A percentile compares a stretch with the other conserved stretches of the same genome.
phyloP scores from a whole-genome alignment of 2,797 vertebrate species.

The Tenualosa ilisha region DNA sequence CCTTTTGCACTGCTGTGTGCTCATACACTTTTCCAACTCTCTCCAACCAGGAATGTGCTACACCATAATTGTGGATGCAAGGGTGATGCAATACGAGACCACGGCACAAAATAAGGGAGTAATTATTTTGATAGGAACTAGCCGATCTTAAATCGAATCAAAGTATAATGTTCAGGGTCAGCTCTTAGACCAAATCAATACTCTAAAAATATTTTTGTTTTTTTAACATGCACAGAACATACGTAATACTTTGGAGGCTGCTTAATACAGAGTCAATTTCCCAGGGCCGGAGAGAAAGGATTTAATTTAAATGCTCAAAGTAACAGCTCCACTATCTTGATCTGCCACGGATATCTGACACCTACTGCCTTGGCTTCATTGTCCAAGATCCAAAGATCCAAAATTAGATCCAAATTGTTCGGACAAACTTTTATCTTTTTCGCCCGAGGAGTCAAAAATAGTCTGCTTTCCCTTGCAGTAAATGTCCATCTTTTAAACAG shows the following conservation, averaged over 20 bases:
- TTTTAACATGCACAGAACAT: conserved; percentile 36
- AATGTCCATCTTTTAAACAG: conserved; percentile 1
- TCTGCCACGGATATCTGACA: neutral
- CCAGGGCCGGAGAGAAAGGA: neutral
- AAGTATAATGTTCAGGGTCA: conserved; percentile 44
- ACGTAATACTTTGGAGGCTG: conserved; percentile 27
- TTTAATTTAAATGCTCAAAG: conserved; percentile 19
- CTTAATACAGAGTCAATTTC: neutral
- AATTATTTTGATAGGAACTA: conserved; percentile 43
- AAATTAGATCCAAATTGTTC: neutral
- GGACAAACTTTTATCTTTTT: neutral
- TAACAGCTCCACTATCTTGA: neutral
- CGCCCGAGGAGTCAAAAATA: neutral
- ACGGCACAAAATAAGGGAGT: conserved; percentile 2
- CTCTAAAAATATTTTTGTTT: conserved; percentile 38
- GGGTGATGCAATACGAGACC: conserved; percentile 26
- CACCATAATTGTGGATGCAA: conserved; percentile 30
- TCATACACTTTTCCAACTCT: conserved; percentile 12
- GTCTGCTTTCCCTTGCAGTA: neutral
- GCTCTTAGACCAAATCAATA: conserved; percentile 46
- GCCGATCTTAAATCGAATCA: conserved; percentile 39
- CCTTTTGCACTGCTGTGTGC: neutral
- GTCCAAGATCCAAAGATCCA: neutral
- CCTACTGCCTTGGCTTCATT: neutral
- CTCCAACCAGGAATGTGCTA: neutral